Percentiles rank a stretch among this genome's conserved stretches.
Evolutionary conservation across 1,140 invertebrate genomes (phyloP).

Genomic region (Drosophila teissieri): DNA sequence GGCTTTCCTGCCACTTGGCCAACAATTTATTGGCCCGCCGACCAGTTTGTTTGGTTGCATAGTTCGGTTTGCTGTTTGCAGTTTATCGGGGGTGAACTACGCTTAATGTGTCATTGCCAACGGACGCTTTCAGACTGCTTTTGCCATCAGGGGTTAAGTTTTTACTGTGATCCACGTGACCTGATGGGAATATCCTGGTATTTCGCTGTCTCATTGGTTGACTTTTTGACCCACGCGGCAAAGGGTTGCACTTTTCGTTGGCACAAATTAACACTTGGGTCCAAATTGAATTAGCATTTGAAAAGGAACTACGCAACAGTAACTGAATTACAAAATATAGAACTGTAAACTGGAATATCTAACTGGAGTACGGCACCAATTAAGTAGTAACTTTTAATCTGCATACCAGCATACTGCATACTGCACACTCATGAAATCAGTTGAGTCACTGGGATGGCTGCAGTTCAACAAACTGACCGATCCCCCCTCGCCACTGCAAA

Average conservation of each 20-base stretch:
- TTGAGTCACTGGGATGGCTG: constrained; percentile 6
- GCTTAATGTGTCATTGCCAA: constrained; percentile 40
- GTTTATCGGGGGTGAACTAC: not conserved
- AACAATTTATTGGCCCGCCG: constrained; percentile 39
- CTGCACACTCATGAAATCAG: constrained; percentile 4
- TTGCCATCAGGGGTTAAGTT: not conserved
- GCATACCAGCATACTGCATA: not conserved
- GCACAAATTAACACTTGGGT: not conserved
- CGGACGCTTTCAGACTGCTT: not conserved
- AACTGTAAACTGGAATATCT: not conserved
- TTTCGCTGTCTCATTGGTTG: constrained; percentile 13
- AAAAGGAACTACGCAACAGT: not conserved
- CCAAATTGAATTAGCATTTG: not conserved
- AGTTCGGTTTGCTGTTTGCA: not conserved
- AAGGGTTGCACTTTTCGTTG: constrained; percentile 13
- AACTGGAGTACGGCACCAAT: not conserved
- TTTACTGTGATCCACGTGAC: constrained; percentile 25
- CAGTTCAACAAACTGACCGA: constrained; percentile 41
- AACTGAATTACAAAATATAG: not conserved
- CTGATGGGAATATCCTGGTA: constrained; percentile 21
- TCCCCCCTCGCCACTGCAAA: not conserved
- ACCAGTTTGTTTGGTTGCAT: not conserved
- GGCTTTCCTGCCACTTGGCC: constrained; percentile 11
- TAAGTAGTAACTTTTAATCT: not conserved
- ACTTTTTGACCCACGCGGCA: constrained; percentile 11